A percentile compares a stretch with the other conserved stretches of the same genome.
Conservation (phyloP, 2,888 invertebrate genomes). For the Colletes collaris region DNA sequence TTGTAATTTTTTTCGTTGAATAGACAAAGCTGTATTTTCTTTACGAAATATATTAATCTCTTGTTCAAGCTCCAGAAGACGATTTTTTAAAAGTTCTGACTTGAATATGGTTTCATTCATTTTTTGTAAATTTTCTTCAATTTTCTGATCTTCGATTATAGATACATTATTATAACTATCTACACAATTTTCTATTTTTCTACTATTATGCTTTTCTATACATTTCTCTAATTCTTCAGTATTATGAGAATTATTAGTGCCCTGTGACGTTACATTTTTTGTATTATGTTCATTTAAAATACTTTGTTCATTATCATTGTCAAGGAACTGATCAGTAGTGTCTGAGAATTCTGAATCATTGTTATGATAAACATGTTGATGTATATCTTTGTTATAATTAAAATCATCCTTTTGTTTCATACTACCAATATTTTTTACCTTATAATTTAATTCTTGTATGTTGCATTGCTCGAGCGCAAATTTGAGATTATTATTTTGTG, state of each 20-base stretch:
- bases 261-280: slow-evolving; percentile 31
- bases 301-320: slow-evolving; percentile 61
- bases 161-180: slow-evolving; percentile 10
- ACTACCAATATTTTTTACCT: not conserved
- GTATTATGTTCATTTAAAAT: slow-evolving; percentile 29
- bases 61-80: slow-evolving; percentile 87
- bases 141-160: slow-evolving; percentile 74
- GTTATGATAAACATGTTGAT: slow-evolving; percentile 28
- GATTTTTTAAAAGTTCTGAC: slow-evolving; percentile 86
- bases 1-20: slow-evolving; percentile 83
- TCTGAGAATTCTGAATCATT: slow-evolving; percentile 38
- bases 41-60: slow-evolving; percentile 85
- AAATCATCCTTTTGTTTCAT: not conserved
- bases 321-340: slow-evolving; percentile 60
- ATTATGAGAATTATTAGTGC: slow-evolving; percentile 14
- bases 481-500: not conserved
- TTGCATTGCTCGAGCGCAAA: slow-evolving; percentile 6
- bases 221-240: slow-evolving; percentile 21
- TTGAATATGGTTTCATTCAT: slow-evolving; percentile 84
- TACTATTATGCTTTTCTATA: slow-evolving; percentile 41
- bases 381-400: slow-evolving; percentile 4
- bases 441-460: slow-evolving; percentile 7
- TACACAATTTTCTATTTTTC: slow-evolving; percentile 18
- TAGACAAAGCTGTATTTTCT: slow-evolving; percentile 84
- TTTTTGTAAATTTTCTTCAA: slow-evolving; percentile 75